phyloP scores from a whole-genome alignment of 2,888 invertebrate species.

The Cistogaster globosa region DNA sequence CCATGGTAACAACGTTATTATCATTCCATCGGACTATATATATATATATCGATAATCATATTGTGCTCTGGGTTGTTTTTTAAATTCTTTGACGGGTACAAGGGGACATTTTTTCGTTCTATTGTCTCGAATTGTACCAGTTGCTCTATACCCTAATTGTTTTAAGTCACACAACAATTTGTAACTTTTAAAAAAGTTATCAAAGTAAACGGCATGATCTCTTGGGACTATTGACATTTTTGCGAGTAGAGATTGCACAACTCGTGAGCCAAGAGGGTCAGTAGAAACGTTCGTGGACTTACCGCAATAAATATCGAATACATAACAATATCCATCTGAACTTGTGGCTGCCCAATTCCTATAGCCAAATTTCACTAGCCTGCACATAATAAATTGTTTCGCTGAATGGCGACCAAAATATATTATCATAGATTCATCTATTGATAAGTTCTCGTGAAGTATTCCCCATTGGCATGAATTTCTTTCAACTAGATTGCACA shows the following conservation, averaged over 20 bases:
- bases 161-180: not conserved
- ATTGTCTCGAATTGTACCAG: not conserved
- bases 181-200: too few relatives aligned
- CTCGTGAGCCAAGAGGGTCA: too few relatives aligned
- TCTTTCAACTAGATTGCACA: too few relatives aligned
- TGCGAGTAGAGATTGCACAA: too few relatives aligned
- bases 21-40: not conserved
- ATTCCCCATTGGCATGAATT: too few relatives aligned
- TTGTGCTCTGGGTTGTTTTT: not conserved
- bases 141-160: not conserved
- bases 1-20: not conserved
- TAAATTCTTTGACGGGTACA: too few relatives aligned
- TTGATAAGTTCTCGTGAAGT: too few relatives aligned
- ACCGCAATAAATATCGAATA: not conserved
- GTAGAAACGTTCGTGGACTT: not conserved
- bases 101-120: slow-evolving; percentile 6
- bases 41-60: not conserved
- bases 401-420: not conserved
- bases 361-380: too few relatives aligned
- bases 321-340: not conserved
- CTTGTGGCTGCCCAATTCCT: too few relatives aligned
- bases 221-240: not conserved
- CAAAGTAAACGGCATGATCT: too few relatives aligned
- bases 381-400: too few relatives aligned
- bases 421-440: not conserved